Evolutionary conservation across 2,888 invertebrate genomes (phyloP).

Genomic region (Galerucella calmariensis): DNA sequence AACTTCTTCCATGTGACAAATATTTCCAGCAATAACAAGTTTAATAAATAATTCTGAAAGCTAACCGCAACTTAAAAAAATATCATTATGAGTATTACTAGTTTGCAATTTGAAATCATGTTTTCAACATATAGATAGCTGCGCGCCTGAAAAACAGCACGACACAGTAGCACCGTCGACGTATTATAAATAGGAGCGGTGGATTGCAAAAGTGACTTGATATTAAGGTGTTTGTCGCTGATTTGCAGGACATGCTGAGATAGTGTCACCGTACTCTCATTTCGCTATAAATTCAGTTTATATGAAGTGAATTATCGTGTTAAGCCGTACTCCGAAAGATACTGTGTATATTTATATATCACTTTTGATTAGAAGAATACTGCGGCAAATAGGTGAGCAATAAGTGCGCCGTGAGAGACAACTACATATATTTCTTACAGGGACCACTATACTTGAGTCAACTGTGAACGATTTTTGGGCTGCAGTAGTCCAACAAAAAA

Average conservation of each 20-base stretch:
- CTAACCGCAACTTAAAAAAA: background rate
- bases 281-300: background rate
- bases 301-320: background rate
- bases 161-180: background rate
- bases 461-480: too few relatives aligned
- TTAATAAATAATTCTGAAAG: background rate
- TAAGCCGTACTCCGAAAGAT: background rate
- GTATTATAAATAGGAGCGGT: background rate
- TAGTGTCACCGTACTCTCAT: background rate
- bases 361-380: background rate
- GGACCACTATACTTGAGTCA: too few relatives aligned
- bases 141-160: too few relatives aligned
- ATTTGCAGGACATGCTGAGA: background rate
- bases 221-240: background rate
- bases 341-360: background rate
- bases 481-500: too few relatives aligned
- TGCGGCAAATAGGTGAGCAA: too few relatives aligned
- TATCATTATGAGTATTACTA: background rate
- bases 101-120: background rate
- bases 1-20: background rate
- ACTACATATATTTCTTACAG: too few relatives aligned
- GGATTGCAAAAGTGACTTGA: background rate
- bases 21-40: too few relatives aligned
- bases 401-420: too few relatives aligned
- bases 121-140: background rate